Evolutionary conservation across 2,797 vertebrate species (phyloP), one percentile per base, ranked within the genome.

Genomic region (Alosa sapidissima): DNA sequence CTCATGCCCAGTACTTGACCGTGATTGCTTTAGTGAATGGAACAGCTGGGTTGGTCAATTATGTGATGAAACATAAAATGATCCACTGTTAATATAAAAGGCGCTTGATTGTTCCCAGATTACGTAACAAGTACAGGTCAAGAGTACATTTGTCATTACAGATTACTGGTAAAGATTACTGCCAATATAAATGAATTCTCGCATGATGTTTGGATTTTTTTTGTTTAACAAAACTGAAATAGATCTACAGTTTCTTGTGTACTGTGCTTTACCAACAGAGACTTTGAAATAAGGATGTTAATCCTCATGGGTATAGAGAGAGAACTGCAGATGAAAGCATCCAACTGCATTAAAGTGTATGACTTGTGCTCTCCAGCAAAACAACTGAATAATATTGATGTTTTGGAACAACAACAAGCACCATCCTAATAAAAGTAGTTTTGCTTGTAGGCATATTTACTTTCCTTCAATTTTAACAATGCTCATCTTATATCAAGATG

Each of bases 11-110:
- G 72, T 47, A 78, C 41, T 45, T 47, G 72, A 78, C 72, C 33
- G 24, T 41, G 28, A 72, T 72, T 72, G 65, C 65, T 47, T 78
- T 21, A 78, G 72, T 78, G 72, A 78, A 78, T 78, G 72, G 36
- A 78, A 47, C 72, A 78, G 36, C 41, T 78, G 72, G 72, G 72
- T 8, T 47, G 41, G 72, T 78, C 72, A 78, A 78, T 78, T 78
- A 78, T 78, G 72, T 78, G 72, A 78, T 78, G 72, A 78, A 45
- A 78, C 72, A 78, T 78, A 21, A 78, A 78, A 78, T 78, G 36
- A 78, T 78, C 72, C 41, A 78, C 72, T 78, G 72, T 78, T 78
- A 78, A 78, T 78, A 41, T 78, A 78, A 78, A 78, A 78, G 41
- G 72, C 72, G 72, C 41, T 47, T 78, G 72, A 78, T 78, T 78